Percentiles rank a stretch among this genome's conserved stretches.
phyloP scores from a whole-genome alignment of 2,888 invertebrate genomes.

The Lasioglossum lativentre region DNA sequence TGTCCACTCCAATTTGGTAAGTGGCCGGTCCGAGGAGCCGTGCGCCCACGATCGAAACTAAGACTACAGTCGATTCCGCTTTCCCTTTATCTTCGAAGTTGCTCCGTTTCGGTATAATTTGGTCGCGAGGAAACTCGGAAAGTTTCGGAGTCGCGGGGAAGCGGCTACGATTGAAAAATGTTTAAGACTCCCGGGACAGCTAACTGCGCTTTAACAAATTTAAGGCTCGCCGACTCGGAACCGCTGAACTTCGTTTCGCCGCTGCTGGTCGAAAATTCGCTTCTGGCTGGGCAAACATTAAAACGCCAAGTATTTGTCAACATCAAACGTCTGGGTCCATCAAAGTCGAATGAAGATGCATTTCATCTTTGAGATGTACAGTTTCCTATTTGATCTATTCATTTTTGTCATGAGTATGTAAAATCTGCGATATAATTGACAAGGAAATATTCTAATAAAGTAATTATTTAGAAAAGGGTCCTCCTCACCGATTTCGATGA shows the following conservation, averaged over 20 bases:
- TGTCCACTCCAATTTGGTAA: slow-evolving; percentile 13
- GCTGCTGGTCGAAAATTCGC: neutral
- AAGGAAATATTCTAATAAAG: no score
- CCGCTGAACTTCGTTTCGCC: neutral
- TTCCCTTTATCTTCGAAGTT: neutral
- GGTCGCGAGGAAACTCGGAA: neutral
- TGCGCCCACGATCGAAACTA: neutral
- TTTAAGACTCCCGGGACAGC: neutral
- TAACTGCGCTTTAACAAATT: slow-evolving; percentile 29
- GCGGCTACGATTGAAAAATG: slow-evolving; percentile 20
- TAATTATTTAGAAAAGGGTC: no score
- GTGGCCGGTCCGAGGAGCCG: neutral
- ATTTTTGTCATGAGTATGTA: no score
- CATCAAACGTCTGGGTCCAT: neutral
- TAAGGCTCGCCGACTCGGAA: slow-evolving; percentile 5
- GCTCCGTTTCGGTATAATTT: neutral
- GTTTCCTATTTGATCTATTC: no score
- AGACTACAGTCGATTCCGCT: neutral
- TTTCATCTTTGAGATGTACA: neutral
- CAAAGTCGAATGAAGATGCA: neutral
- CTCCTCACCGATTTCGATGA: no score
- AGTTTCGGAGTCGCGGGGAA: neutral
- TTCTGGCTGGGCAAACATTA: neutral
- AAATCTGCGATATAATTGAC: no score
- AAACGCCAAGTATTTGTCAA: neutral